Evolutionary conservation across 92 coral and sea anemone genomes (phyloP).

Genomic region (Parazoanthus swiftii): DNA sequence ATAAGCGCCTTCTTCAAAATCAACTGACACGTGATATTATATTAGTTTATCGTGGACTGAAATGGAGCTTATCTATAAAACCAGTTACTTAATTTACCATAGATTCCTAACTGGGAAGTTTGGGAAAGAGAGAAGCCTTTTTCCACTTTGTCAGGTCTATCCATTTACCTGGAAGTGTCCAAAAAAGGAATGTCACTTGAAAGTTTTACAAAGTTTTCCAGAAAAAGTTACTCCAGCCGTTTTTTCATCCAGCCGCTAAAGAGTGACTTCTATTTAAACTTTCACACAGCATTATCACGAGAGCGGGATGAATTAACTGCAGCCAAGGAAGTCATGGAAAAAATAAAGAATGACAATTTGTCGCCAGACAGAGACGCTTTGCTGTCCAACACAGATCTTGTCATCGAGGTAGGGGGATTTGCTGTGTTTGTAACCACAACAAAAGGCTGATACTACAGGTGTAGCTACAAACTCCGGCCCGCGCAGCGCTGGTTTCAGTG

Average conservation of each 20-base stretch:
- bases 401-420: constrained; percentile 64
- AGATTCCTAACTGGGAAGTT: no score
- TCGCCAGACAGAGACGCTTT: constrained; percentile 73
- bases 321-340: constrained; percentile 81
- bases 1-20: no score
- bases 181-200: background rate
- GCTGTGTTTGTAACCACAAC: background rate
- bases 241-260: background rate
- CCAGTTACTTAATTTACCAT: no score
- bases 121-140: no score
- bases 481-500: no score
- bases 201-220: background rate
- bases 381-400: constrained; percentile 76
- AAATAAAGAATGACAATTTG: constrained; percentile 64
- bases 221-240: background rate
- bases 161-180: no score
- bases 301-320: constrained; percentile 92
- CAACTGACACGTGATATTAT: no score
- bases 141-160: no score
- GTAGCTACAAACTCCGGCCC: no score
- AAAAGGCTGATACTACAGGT: background rate
- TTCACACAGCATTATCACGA: constrained; percentile 63
- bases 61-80: no score
- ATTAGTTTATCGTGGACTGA: no score
- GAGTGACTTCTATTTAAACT: background rate